A percentile compares a stretch with the other conserved stretches of the same genome.
Conservation (phyloP, 2,797 vertebrate genomes). For the Pangasius krempfi region DNA sequence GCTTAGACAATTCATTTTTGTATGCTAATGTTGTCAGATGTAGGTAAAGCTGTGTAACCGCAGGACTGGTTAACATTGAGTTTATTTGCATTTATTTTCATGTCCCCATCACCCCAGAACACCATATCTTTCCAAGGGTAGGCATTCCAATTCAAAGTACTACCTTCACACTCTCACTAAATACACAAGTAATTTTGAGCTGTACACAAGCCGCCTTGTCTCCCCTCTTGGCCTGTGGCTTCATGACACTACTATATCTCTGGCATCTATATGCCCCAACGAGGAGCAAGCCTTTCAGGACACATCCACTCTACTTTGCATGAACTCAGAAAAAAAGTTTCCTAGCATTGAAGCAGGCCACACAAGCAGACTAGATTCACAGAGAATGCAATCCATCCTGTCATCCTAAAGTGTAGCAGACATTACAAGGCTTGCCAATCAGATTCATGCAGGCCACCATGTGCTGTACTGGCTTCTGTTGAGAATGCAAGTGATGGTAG, state of each 20-base stretch:
- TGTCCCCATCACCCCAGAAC: no score
- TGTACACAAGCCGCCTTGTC: not conserved
- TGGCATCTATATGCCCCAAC: not conserved
- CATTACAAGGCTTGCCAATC: not conserved
- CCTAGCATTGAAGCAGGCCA: not conserved
- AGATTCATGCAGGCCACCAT: conserved; percentile 5
- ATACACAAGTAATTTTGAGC: not conserved
- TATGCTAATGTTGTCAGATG: no score
- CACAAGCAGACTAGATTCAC: not conserved
- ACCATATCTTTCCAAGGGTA: not conserved
- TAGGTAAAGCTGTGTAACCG: no score
- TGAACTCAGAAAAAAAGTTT: not conserved
- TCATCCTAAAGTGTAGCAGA: not conserved
- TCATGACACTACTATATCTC: not conserved
- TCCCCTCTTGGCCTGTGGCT: not conserved
- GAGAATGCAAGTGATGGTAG: not conserved
- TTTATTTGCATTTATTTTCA: no score
- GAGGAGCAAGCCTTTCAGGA: not conserved
- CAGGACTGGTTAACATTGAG: no score
- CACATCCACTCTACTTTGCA: not conserved
- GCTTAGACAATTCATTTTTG: no score
- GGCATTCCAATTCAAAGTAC: not conserved
- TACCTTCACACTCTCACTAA: not conserved
- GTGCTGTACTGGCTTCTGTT: not conserved
- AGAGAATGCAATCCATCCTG: not conserved